Percentiles rank a stretch among this genome's conserved stretches.
Conservation (phyloP, 2,113 vertebrate species). For the Asarcornis scutulata region DNA sequence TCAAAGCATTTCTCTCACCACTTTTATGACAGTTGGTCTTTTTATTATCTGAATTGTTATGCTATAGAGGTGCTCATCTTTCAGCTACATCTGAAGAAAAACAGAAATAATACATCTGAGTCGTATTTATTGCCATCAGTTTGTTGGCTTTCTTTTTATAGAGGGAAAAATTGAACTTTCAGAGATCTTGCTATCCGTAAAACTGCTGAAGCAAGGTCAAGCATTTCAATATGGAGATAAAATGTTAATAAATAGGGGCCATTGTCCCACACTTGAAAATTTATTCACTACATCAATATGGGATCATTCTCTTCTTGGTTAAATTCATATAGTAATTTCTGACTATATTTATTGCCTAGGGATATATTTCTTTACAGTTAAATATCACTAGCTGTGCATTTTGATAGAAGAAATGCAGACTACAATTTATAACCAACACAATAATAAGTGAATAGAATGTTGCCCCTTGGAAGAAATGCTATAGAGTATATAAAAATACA, state of each 20-base stretch:
- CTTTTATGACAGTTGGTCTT: not conserved
- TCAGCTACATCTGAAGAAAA: conserved; percentile 9
- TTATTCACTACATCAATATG: conserved; percentile 27
- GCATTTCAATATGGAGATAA: conserved; percentile 54
- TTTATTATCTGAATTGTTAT: conserved; percentile 18
- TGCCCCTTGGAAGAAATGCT: not conserved
- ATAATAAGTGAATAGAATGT: not conserved
- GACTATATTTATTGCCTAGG: conserved; percentile 46
- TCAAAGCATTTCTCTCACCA: not conserved
- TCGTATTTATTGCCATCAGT: not conserved
- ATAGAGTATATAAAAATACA: not conserved
- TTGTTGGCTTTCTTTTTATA: conserved; percentile 1
- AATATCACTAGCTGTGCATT: conserved; percentile 70
- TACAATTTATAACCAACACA: conserved; percentile 56
- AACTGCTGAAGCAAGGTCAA: conserved; percentile 71
- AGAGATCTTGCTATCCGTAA: conserved; percentile 57
- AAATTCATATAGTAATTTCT: conserved; percentile 67
- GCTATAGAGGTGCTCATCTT: not conserved
- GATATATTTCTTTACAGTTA: conserved; percentile 69
- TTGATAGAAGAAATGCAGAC: conserved; percentile 52
- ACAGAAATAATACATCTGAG: not conserved
- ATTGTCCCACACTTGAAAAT: conserved; percentile 55
- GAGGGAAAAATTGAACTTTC: conserved; percentile 16
- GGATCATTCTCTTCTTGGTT: conserved; percentile 42
- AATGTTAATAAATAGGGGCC: conserved; percentile 54